Conservation (phyloP, 2,888 invertebrate genomes). For the Hypolimnas misippus region DNA sequence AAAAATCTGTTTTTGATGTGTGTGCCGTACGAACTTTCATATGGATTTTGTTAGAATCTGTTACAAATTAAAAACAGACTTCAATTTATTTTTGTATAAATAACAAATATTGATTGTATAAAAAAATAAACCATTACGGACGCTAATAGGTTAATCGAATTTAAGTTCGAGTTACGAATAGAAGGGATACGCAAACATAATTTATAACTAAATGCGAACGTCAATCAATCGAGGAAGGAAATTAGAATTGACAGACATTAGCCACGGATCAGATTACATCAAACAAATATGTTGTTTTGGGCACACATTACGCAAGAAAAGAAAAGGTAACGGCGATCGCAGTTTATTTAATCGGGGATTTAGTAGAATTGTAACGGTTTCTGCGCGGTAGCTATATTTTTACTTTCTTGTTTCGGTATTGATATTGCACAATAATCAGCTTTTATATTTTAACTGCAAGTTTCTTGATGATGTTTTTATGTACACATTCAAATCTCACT, state of each 20-base stretch:
- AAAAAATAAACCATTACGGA: neutral
- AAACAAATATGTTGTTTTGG: slow-evolving; percentile 44
- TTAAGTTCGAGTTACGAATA: slow-evolving; percentile 62
- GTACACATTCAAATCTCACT: no score
- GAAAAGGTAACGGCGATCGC: slow-evolving; percentile 1
- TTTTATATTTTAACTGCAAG: no score
- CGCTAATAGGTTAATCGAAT: slow-evolving; percentile 60
- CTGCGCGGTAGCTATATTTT: neutral
- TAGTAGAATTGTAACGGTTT: slow-evolving; percentile 6
- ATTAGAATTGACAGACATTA: slow-evolving; percentile 50
- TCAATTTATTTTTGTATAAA: no score
- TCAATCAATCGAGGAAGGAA: slow-evolving; percentile 59
- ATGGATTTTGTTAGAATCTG: no score
- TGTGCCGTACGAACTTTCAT: no score
- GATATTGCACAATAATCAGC: no score
- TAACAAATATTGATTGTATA: no score
- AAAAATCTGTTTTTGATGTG: no score
- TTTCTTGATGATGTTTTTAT: no score
- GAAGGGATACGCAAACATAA: slow-evolving; percentile 52
- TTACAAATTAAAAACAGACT: no score
- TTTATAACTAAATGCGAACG: slow-evolving; percentile 61
- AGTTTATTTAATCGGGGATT: slow-evolving; percentile 5
- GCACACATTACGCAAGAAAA: slow-evolving; percentile 10
- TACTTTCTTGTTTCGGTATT: no score
- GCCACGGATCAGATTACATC: slow-evolving; percentile 54